Evolutionary conservation across 2,797 vertebrate genomes (phyloP).

Genomic region (Catharus ustulatus): DNA sequence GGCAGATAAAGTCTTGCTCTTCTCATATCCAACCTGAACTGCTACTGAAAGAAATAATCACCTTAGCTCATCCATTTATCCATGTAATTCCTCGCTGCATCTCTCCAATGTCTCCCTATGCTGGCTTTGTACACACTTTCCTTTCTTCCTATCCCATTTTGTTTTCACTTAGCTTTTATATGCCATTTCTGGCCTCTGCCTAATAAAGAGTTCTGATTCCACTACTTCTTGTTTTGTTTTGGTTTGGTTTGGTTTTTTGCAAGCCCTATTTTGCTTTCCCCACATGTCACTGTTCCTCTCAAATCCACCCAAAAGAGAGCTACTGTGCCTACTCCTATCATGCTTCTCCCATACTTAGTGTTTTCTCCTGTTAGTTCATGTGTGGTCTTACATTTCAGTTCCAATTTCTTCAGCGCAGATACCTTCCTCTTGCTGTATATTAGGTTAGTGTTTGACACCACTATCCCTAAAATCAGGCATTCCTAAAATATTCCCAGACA

Average conservation of each 20-base stretch:
- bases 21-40: not conserved
- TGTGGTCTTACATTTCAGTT: not conserved
- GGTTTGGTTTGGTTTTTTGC: not conserved
- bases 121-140: not conserved
- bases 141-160: not conserved
- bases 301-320: not conserved
- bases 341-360: fast-evolving
- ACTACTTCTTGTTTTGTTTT: not conserved
- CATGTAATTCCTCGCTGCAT: not conserved
- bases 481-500: not conserved
- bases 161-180: not conserved
- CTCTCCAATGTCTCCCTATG: not conserved
- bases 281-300: not conserved
- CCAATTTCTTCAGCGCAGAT: not conserved
- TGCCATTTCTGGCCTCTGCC: not conserved
- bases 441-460: not conserved
- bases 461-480: not conserved
- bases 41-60: not conserved
- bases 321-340: not conserved
- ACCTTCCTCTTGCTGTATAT: not conserved
- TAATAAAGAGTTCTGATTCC: not conserved
- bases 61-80: not conserved
- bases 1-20: not conserved
- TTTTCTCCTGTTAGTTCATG: not conserved
- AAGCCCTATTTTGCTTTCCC: not conserved